Conservation (phyloP, 2,113 vertebrate genomes). For the Hiodon alosoides region DNA sequence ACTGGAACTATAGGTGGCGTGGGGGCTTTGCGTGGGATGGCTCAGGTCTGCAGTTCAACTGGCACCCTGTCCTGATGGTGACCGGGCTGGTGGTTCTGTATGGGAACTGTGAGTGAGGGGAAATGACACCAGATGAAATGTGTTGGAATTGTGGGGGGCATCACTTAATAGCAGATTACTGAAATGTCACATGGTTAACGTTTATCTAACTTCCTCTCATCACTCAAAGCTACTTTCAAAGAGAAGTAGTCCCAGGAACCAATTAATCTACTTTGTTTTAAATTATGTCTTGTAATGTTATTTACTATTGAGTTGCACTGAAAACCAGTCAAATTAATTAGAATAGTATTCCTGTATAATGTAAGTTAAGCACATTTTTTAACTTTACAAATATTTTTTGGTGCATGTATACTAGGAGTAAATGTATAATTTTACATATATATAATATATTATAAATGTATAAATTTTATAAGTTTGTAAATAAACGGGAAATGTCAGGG, state of each 20-base stretch:
- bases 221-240: too few relatives aligned
- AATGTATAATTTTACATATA: background rate
- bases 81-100: conserved; percentile 78
- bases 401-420: background rate
- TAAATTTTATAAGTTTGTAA: background rate
- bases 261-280: too few relatives aligned
- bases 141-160: too few relatives aligned
- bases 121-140: background rate
- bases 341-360: background rate
- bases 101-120: conserved; percentile 69
- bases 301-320: too few relatives aligned
- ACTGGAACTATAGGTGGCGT: conserved; percentile 73
- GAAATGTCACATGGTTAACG: too few relatives aligned
- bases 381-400: background rate
- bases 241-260: too few relatives aligned
- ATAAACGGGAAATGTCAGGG: too few relatives aligned
- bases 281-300: too few relatives aligned
- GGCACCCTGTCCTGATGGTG: conserved; percentile 90
- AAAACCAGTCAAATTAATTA: too few relatives aligned
- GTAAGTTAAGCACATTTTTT: background rate
- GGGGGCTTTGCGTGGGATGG: conserved; percentile 79
- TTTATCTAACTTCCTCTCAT: too few relatives aligned
- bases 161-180: too few relatives aligned
- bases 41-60: conserved; percentile 71
- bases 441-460: too few relatives aligned